Evolutionary conservation across 35 echinoderm and acorn worm species (phyloP).

Genomic region (Lytechinus variegatus): DNA sequence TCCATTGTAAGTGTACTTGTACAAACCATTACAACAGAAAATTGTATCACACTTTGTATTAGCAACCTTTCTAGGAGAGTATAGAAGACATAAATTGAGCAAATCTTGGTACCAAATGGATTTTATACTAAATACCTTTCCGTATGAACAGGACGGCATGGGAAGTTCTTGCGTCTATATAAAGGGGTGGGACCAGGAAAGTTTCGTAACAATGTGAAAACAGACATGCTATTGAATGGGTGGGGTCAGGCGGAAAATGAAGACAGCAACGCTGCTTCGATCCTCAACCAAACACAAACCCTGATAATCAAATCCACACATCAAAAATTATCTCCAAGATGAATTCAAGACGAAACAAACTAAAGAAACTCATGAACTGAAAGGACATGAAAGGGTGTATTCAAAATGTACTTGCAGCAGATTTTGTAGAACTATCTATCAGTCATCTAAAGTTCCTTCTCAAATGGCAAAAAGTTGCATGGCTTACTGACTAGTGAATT

Average conservation of each 20-base stretch:
- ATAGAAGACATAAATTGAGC: not conserved
- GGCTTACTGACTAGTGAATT: not conserved
- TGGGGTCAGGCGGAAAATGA: not conserved
- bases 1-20: not conserved
- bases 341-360: not conserved
- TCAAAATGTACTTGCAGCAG: too few relatives aligned
- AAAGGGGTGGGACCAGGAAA: not conserved
- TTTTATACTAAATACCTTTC: conserved; percentile 10
- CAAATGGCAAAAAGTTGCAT: not conserved
- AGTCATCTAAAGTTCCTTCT: too few relatives aligned
- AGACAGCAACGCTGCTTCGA: not conserved
- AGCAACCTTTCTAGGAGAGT: not conserved
- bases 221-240: not conserved
- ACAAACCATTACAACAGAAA: not conserved
- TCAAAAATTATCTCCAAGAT: not conserved
- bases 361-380: not conserved
- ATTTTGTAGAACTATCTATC: too few relatives aligned
- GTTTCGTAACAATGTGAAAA: not conserved
- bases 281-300: not conserved
- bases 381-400: too few relatives aligned
- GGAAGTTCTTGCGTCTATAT: conserved; percentile 29
- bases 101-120: not conserved
- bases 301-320: not conserved
- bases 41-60: not conserved
- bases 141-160: conserved; percentile 34